Conservation (phyloP, 2,113 vertebrate genomes). For the Merops nubicus region DNA sequence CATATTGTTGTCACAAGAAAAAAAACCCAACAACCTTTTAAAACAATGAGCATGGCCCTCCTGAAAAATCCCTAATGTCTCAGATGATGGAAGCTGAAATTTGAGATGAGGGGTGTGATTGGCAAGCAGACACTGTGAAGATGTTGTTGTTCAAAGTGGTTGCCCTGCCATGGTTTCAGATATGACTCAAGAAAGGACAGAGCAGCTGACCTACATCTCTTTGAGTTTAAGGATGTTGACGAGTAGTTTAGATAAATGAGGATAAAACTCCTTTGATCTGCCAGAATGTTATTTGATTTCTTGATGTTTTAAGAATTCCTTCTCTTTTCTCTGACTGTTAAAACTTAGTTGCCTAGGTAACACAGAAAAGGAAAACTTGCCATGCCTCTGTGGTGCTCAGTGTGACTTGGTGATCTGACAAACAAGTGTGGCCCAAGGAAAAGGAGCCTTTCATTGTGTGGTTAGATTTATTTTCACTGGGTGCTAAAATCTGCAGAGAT, state of each 20-base stretch:
- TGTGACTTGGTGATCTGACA: neutral
- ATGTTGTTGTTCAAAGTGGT: neutral
- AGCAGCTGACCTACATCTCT: neutral
- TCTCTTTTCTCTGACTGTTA: neutral
- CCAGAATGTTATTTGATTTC: neutral
- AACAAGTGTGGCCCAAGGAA: neutral
- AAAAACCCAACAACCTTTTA: neutral
- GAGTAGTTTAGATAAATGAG: neutral
- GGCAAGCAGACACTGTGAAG: neutral
- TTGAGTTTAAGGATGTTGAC: neutral
- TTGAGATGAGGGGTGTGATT: neutral
- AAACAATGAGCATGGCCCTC: neutral
- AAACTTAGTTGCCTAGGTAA: constrained; percentile 38
- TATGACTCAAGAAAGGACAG: neutral
- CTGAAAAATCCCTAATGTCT: neutral
- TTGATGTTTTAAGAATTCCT: neutral
- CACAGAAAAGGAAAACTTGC: neutral
- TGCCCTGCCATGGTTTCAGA: neutral
- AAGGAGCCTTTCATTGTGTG: neutral
- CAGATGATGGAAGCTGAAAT: neutral
- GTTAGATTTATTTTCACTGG: neutral
- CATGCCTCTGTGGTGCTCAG: neutral
- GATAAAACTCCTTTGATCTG: constrained; percentile 14
- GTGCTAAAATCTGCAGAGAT: neutral
- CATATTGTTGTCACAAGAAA: neutral